Base-by-base conservation (phyloP, 2,113 vertebrate genomes). In the Mugil cephalus region DNA sequence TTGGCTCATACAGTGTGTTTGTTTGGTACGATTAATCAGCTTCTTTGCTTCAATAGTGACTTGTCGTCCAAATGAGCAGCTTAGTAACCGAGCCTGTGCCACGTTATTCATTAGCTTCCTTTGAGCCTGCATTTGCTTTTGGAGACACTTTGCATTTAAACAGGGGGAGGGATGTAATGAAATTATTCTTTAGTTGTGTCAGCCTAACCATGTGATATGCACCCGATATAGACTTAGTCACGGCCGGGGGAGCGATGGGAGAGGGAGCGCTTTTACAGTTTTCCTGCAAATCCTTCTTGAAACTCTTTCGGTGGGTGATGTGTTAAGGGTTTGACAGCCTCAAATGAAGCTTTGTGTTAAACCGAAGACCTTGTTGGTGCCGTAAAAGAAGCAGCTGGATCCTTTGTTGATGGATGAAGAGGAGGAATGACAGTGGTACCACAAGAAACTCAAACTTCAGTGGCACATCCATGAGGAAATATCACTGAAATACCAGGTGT, bases 11-110 rank as follows among this genome's bases (percentile, higher is more conserved):
- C 34, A 9, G 12, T 7, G 50, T 13, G 30, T 68, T 78, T 75
- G 46, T 59, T 66, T 70, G 60, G 53, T 18, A 7, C 59, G 65
- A 84, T 79, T 72, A 71, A 76, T 70, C 60, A 0, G 66, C 59
- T 62, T 51, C 52, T 66, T 70, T 74, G 56, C 17, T 55, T 35
- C 0, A 0, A 43, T 14, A 6, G 56, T 58, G 77, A 79, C 58
- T 46, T 67, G 39, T 47, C 7, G 14, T 34, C 64, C 21, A 55
- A 79, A 74, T 67, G 9, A 76, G 76, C 60, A 17, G 77, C 52
- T 79, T 65, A 66, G 53, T 52, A 58, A 58, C 12, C 0, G n/a
- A 73, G 65, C 48, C 21, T 12, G 24, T 67, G 63, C 62, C 66
- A 45, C 8, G 48, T 30, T 51, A 39, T 18, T 75, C 8, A 61